These are phyloP conservation scores for Eremobia ochroleuca DNA, from an alignment of 2,888 invertebrate species.

Conservation along the genomic window DNA sequence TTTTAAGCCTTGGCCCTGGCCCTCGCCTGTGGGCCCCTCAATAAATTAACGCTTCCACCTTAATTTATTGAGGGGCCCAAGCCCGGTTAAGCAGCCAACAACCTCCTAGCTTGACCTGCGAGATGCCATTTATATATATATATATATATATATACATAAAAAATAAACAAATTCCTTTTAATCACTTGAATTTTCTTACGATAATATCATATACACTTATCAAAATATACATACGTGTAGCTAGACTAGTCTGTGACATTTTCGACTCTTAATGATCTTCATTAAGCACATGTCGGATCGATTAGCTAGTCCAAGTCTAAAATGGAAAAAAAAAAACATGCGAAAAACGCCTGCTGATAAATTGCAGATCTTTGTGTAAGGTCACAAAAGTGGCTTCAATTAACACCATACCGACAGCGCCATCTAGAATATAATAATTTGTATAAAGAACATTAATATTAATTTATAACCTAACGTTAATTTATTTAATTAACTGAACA, in stretches of 20 bases:
- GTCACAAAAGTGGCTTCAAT: neutral
- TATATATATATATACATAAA: too few relatives aligned
- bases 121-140: too few relatives aligned
- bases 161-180: neutral
- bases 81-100: neutral
- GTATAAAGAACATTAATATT: neutral
- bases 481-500: constrained; percentile 30
- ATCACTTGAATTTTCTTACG: neutral
- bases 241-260: neutral
- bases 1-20: neutral
- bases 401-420: neutral
- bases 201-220: neutral
- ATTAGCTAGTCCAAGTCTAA: neutral
- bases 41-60: too few relatives aligned
- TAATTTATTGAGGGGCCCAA: neutral
- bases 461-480: constrained; percentile 22
- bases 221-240: neutral
- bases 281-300: neutral
- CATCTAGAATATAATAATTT: constrained; percentile 4
- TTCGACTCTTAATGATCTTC: neutral
- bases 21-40: too few relatives aligned
- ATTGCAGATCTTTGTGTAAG: neutral
- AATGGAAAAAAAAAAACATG: neutral
- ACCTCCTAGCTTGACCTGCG: neutral
- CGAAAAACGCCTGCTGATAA: too few relatives aligned